These are phyloP conservation scores for Rhinichthys osculus DNA, from an alignment of 2,797 vertebrate genomes.

Conservation along the genomic window DNA sequence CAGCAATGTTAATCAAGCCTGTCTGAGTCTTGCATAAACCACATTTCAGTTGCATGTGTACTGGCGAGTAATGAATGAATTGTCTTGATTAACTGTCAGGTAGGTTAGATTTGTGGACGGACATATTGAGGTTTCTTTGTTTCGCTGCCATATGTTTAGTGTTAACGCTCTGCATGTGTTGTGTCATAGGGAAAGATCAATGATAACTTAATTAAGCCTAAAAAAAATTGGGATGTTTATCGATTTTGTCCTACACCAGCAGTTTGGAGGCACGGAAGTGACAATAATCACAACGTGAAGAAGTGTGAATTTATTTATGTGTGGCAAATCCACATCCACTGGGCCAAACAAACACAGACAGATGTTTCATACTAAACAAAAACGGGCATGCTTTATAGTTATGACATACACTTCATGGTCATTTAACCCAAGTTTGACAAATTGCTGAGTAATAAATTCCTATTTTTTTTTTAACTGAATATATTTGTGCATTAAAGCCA, in stretches of 20 bases:
- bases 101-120: background rate
- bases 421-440: background rate
- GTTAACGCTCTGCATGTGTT: background rate
- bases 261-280: conserved; percentile 5
- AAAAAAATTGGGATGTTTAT: conserved; percentile 5
- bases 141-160: background rate
- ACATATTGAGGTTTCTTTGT: background rate
- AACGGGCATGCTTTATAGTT: background rate
- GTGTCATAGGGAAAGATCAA: conserved; percentile 34
- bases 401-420: background rate
- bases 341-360: background rate
- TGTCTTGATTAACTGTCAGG: conserved; percentile 20
- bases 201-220: conserved; percentile 18
- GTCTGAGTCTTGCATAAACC: background rate
- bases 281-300: conserved; percentile 20
- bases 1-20: background rate
- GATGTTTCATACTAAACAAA: background rate
- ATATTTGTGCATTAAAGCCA: too few relatives aligned
- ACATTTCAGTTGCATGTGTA: background rate
- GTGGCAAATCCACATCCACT: background rate
- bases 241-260: background rate
- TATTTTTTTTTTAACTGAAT: background rate
- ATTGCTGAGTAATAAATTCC: background rate
- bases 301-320: background rate
- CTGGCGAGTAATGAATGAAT: background rate